Conservation (phyloP, 1,140 invertebrate species). For the Lepidostoma basale region DNA sequence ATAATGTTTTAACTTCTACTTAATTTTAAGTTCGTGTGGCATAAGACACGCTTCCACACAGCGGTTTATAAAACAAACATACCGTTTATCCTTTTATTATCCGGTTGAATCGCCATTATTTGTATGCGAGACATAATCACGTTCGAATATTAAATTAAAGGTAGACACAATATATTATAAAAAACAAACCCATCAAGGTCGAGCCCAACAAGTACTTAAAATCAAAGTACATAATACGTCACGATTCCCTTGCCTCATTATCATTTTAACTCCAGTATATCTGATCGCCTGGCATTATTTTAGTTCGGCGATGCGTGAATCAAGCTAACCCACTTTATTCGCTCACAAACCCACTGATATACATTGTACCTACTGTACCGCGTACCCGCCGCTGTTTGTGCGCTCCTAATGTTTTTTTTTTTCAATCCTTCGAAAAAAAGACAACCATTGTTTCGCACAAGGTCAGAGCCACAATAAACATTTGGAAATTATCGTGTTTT, state of each 20-base stretch:
- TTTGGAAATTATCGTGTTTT: not conserved
- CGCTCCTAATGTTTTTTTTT: conserved; percentile 26
- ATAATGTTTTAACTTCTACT: too few relatives aligned
- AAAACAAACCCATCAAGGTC: not conserved
- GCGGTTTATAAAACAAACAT: too few relatives aligned
- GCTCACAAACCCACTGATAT: conserved; percentile 21
- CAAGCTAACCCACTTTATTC: conserved; percentile 40
- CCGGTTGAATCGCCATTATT: too few relatives aligned
- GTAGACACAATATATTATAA: not conserved
- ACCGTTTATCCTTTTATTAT: too few relatives aligned
- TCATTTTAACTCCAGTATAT: conserved; percentile 21
- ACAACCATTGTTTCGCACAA: conserved; percentile 24
- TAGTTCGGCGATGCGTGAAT: conserved; percentile 38
- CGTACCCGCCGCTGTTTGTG: not conserved
- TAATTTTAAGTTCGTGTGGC: too few relatives aligned
- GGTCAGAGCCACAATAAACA: conserved; percentile 7
- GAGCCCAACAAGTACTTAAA: not conserved
- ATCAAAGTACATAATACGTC: not conserved
- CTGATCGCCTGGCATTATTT: conserved; percentile 38
- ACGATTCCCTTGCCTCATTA: conserved; percentile 20
- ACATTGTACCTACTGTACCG: not conserved
- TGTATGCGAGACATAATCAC: not conserved
- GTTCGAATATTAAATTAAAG: not conserved
- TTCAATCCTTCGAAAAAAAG: conserved; percentile 22
- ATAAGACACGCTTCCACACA: too few relatives aligned